Evolutionary conservation across 2,113 vertebrate species (phyloP).

Genomic region (Phoxinus phoxinus): DNA sequence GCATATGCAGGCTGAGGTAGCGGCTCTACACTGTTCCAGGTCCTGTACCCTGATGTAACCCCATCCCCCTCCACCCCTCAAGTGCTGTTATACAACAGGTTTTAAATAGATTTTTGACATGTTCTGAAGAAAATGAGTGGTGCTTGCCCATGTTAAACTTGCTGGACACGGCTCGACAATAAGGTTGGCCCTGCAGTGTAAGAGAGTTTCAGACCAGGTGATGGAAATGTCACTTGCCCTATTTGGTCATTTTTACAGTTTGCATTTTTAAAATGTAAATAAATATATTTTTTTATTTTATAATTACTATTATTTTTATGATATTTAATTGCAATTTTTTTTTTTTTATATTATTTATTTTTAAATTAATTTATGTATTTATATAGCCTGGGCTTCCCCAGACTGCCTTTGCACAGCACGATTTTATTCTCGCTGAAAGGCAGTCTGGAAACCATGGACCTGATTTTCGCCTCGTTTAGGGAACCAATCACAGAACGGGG

Average conservation of each 20-base stretch:
- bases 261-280: neutral
- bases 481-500: no score
- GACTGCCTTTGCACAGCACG: no score
- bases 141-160: neutral
- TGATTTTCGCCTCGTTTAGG: no score
- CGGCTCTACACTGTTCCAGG: neutral
- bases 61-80: neutral
- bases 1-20: constrained; percentile 19
- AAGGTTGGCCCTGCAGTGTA: neutral
- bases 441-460: no score
- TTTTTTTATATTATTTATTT: neutral
- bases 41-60: constrained; percentile 14
- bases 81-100: neutral
- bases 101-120: constrained; percentile 8
- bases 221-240: neutral
- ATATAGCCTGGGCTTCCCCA: no score
- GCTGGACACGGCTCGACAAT: neutral
- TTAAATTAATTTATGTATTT: neutral
- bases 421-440: no score
- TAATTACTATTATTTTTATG: neutral
- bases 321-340: neutral
- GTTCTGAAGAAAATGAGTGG: neutral
- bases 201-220: neutral
- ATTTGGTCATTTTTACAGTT: neutral
- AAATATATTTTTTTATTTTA: no score